Conservation (phyloP, 2,888 invertebrate genomes). For the Helicoverpa assulta region DNA sequence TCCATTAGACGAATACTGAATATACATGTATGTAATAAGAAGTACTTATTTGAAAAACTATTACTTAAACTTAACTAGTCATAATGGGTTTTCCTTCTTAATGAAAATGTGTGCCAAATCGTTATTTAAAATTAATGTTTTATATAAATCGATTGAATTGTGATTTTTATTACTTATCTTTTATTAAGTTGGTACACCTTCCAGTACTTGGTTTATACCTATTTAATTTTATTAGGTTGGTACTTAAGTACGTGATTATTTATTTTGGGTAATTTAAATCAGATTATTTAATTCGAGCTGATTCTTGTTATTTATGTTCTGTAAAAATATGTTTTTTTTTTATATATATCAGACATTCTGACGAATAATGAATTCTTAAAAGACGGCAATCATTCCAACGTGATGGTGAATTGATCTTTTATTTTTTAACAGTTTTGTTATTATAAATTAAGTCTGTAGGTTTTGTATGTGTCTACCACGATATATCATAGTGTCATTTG, state of each 20-base stretch:
- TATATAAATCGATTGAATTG: slow-evolving; percentile 24
- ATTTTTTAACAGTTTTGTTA: slow-evolving; percentile 20
- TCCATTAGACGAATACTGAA: slow-evolving; percentile 5
- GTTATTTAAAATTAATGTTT: slow-evolving; percentile 37
- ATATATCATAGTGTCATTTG: slow-evolving; percentile 23
- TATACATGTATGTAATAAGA: slow-evolving; percentile 37
- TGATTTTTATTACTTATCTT: slow-evolving; percentile 26
- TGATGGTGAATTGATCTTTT: slow-evolving; percentile 7
- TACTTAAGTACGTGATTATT: slow-evolving; percentile 25
- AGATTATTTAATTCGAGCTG: slow-evolving; percentile 5
- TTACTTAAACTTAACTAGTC: slow-evolving; percentile 61
- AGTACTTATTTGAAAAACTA: slow-evolving; percentile 37
- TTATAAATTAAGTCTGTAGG: slow-evolving; percentile 36
- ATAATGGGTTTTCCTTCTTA: slow-evolving; percentile 56
- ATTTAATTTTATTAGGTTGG: slow-evolving; percentile 11
- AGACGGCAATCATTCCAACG: slow-evolving; percentile 51
- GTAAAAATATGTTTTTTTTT: neutral
- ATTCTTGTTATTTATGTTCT: slow-evolving; percentile 6
- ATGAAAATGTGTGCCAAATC: slow-evolving; percentile 65
- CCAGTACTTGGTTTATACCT: slow-evolving; percentile 7
- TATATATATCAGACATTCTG: slow-evolving; percentile 4
- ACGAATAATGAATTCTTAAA: slow-evolving; percentile 15
- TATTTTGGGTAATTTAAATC: slow-evolving; percentile 27
- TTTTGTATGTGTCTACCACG: slow-evolving; percentile 54
- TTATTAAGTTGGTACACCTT: slow-evolving; percentile 15